phyloP scores from a whole-genome alignment of 2,113 vertebrate species.

The Proterorhinus semilunaris region DNA sequence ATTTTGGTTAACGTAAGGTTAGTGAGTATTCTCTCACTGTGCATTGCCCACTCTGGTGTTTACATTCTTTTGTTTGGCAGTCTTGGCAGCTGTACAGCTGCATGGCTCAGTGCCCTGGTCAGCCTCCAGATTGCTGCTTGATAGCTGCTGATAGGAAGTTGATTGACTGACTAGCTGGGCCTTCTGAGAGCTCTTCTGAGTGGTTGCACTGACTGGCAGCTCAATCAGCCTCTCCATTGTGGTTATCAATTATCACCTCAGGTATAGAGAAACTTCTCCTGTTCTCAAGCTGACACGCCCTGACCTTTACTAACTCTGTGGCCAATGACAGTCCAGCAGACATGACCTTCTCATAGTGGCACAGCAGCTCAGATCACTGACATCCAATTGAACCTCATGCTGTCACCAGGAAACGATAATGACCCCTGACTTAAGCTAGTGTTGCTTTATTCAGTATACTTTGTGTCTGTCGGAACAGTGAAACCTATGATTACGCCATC shows the following conservation, averaged over 20 bases:
- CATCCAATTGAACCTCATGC: slow-evolving; percentile 24
- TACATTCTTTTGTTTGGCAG: slow-evolving; percentile 10
- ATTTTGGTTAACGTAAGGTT: neutral
- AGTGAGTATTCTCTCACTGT: neutral
- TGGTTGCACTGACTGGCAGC: slow-evolving; percentile 70
- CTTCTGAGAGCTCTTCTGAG: slow-evolving; percentile 51
- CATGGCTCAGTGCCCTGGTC: slow-evolving; percentile 50
- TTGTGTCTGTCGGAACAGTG: slow-evolving; percentile 15
- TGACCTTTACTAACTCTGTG: slow-evolving; percentile 52
- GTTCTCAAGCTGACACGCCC: slow-evolving; percentile 40
- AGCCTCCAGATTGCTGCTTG: slow-evolving; percentile 60
- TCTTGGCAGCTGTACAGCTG: slow-evolving; percentile 52
- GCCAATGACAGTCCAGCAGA: slow-evolving; percentile 15
- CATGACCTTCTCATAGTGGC: slow-evolving; percentile 22
- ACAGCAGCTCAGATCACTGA: slow-evolving; percentile 11
- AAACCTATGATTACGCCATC: slow-evolving; percentile 27
- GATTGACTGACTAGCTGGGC: slow-evolving; percentile 70
- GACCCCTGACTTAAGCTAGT: neutral
- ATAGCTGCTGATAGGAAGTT: slow-evolving; percentile 72
- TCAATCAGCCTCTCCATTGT: slow-evolving; percentile 66
- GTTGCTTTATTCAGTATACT: neutral
- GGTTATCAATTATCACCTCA: slow-evolving; percentile 70
- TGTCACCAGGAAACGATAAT: slow-evolving; percentile 21
- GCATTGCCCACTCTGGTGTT: slow-evolving; percentile 3
- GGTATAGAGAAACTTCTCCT: slow-evolving; percentile 51